Conservation (phyloP, 2,888 invertebrate species). For the Thysanoteuthis rhombus region DNA sequence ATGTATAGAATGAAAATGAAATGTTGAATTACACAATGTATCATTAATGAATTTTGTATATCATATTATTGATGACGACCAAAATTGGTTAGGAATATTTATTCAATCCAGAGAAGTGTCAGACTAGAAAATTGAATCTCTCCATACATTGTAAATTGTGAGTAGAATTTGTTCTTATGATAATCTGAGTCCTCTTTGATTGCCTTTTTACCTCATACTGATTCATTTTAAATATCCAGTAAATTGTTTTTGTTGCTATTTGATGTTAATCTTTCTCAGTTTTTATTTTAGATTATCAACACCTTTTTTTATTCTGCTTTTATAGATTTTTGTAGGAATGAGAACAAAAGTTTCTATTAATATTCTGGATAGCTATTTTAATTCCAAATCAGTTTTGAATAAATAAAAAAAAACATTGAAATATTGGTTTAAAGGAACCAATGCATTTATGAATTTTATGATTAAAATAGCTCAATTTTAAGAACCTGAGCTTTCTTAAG, state of each 20-base stretch:
- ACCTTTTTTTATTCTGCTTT: not conserved
- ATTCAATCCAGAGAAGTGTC: not conserved
- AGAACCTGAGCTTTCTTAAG: not conserved
- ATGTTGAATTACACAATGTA: not conserved
- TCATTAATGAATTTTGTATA: not conserved
- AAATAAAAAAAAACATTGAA: not conserved
- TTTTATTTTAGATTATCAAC: not conserved
- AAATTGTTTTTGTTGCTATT: not conserved
- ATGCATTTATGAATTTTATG: not conserved
- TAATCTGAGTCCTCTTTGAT: not conserved
- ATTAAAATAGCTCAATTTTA: not conserved
- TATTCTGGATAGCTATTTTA: not conserved
- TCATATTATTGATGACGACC: not conserved
- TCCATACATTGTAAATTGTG: not conserved
- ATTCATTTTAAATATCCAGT: not conserved
- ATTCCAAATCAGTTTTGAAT: not conserved
- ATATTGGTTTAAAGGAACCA: not conserved
- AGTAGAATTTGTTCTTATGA: not conserved
- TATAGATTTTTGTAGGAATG: not conserved
- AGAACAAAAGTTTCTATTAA: not conserved
- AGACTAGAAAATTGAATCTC: not conserved
- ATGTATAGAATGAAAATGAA: no score
- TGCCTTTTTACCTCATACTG: not conserved
- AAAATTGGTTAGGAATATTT: not conserved
- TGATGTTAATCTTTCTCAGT: not conserved